Base-by-base conservation (phyloP, 2,888 invertebrate species). In the Sclerodermus sp. region DNA sequence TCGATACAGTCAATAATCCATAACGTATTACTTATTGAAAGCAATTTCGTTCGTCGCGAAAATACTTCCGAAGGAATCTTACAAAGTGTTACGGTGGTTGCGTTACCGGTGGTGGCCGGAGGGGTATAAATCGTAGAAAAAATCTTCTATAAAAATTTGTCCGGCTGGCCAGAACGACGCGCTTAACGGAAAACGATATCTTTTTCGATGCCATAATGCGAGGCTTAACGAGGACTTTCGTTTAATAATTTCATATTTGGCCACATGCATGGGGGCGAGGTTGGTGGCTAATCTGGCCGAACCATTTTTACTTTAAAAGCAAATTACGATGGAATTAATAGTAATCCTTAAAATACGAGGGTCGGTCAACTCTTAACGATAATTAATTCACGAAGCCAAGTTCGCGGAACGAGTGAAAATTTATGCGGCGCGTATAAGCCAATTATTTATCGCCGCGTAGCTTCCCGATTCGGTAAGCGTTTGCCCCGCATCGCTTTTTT, bases 321-420 rank as follows among this genome's bases (percentile, higher is more conserved):
- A n/a, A n/a, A n/a, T n/a, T n/a, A n/a, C n/a, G n/a, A n/a, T n/a
- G 47, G 30, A 66, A 67, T 69, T 68, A 66, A 69, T 66, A 59
- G 63, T 60, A 45, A 69, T 68, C 63, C 67, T 55, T 67, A 69
- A 68, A 69, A 69, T 68, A 69, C 61, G 67, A 62, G 64, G 53
- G 56, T 9, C n/a, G 49, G 51, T 57, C 48, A 62, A 47, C 15
- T 55, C 62, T 60, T 60, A 65, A 60, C 67, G 67, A 64, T 65
- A 62, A 68, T 70, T 67, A 69, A 69, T 68, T 59, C 57, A 42
- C 47, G 54, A 39, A 18, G 42, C 47, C 42, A 42, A n/a, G n/a
- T n/a, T n/a, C n/a, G n/a, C n/a, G n/a, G n/a, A n/a, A n/a, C n/a
- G n/a, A n/a, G 14, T 13, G 10, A 31, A 42, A 57, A 63, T 63